Base-by-base conservation (phyloP, 2,797 vertebrate genomes). In the Lacerta viridis region DNA sequence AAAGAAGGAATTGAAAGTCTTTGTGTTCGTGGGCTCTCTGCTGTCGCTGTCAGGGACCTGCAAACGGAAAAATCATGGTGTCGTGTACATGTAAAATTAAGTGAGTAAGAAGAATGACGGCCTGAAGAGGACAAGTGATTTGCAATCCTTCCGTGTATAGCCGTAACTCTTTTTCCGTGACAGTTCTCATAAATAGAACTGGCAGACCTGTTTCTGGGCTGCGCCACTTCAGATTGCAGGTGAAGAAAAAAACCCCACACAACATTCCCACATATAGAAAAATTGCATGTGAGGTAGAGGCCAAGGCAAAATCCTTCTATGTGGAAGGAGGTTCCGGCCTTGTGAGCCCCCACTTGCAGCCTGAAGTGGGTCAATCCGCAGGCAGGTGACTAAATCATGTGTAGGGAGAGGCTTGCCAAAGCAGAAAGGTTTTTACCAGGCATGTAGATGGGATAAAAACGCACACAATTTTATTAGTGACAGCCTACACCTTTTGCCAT, bases 1-100 rank as follows among this genome's bases (percentile, higher is more conserved):
- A 93, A 96, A 95, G 91, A 90, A 95, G 96, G 95, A 92, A 81
- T 50, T 18, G 79, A 33, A 91, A 86, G 2, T 92, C 94, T 95
- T 95, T 91, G 88, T 89, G 90, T 90, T 92, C 79, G 80, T 85
- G 0, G 3, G 90, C 92, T 92, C 72, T 66, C 88, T 80, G 77
- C 66, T 89, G 87, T 91, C 86, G 74, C 66, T 89, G 87, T 91
- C 85, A 93, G 89, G 87, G 69, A 39, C 77, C 1, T 10, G n/a
- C 81, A 88, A 93, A 92, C 4, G 33, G 86, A 84, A 27, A 88
- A 80, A 92, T 86, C 1, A 4, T 69, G 82, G 79, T 59, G 36
- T 80, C 41, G 61, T 80, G 41, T 79, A 41, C 64, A 85, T 75
- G n/a, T 43, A 88, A 74, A 88, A 66, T 33, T 25, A 23, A 66